Evolutionary conservation across 2,113 vertebrate species (phyloP), one percentile per base, ranked within the genome.

Genomic region (Melospiza melodia): DNA sequence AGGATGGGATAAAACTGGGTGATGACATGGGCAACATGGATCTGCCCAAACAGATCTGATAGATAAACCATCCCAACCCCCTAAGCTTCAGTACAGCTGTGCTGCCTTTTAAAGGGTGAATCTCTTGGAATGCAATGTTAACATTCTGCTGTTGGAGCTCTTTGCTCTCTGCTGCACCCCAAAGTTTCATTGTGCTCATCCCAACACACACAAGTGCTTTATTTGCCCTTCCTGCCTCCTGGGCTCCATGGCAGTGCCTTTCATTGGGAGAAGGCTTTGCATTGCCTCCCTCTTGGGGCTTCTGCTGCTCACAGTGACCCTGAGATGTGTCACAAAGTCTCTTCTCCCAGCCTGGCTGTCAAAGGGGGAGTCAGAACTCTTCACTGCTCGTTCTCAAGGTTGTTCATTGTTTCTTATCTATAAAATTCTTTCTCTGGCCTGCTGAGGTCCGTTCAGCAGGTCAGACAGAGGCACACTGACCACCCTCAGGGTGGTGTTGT

Each of bases 151-250:
- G 3, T 44, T 27, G 44, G 66, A 78, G 21, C 46, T 43, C 35
- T 46, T 31, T 11, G 24, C 54, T 79, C 11, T 62, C 16, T 54
- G 44, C 17, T 13, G 54, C 68, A 15, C 25, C 11, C 4, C 35
- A 5, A 8, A 33, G 25, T 15, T 11, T 22, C 30, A 1, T 1
- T 7, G 1, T 24, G 3, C 67, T 68, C 30, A 0, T 14, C 30
- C 35, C 51, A 16, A 1, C 51, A 15, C 16, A 3, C 31, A 9
- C 4, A 25, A 58, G 2, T 13, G 48, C 87, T 65, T 13, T 19
- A 2, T 37, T 49, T 33, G 35, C 18, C 77, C 44, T 21, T 10
- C 8, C 6, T 11, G 25, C 31, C 63, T 58, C 20, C 0, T 1
- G 1, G 20, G 46, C 16, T 67, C 35, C 3, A 0, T 6, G 37